Conservation (phyloP, 1,140 invertebrate genomes). For the Eurytemora carolleeae region DNA sequence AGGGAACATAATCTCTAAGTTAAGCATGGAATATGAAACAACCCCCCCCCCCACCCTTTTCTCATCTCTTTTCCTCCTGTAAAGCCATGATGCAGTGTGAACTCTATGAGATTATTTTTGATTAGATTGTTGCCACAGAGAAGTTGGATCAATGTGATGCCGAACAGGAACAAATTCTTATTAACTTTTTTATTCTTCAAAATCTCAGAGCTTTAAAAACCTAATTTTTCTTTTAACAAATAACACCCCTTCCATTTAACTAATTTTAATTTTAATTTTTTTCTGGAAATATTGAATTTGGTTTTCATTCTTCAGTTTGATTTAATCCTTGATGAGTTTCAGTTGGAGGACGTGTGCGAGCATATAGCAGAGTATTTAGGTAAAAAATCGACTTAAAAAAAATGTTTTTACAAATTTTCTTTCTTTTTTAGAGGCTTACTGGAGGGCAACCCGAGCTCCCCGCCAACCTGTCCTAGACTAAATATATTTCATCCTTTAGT, state of each 20-base stretch:
- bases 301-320: background rate
- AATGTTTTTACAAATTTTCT: background rate
- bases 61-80: background rate
- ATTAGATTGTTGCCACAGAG: conserved; percentile 97
- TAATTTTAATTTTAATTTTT: background rate
- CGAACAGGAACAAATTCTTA: conserved; percentile 33
- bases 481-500: too few relatives aligned
- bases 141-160: conserved; percentile 91
- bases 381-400: background rate
- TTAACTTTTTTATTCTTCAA: background rate
- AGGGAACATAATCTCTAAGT: background rate
- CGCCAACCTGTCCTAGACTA: background rate
- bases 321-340: background rate
- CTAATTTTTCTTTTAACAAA: conserved; percentile 94
- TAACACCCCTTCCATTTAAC: conserved; percentile 33
- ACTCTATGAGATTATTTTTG: conserved; percentile 29
- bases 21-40: background rate
- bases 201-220: conserved; percentile 52
- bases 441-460: background rate
- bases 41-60: too few relatives aligned
- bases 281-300: background rate
- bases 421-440: background rate
- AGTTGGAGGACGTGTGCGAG: conserved; percentile 88
- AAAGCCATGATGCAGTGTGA: background rate
- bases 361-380: conserved; percentile 90